Evolutionary conservation across 2,888 invertebrate species (phyloP).

Genomic region (Dryadula phaetusa): DNA sequence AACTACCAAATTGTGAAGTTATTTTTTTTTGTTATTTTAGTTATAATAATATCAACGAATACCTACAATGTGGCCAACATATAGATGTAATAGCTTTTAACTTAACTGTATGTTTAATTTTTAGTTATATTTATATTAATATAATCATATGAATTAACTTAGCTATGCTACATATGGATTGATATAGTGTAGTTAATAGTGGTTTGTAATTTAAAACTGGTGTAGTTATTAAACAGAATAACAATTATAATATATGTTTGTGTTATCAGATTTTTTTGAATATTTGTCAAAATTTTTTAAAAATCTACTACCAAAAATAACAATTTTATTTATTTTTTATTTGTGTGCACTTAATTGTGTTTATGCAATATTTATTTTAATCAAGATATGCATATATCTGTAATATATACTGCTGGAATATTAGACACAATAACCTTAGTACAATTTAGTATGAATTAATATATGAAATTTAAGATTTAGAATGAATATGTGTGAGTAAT

Average conservation of each 20-base stretch:
- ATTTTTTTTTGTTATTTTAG: conserved; percentile 15
- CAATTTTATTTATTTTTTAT: neutral
- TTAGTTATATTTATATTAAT: conserved; percentile 26
- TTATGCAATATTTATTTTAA: neutral
- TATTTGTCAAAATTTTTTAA: neutral
- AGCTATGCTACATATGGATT: conserved; percentile 28
- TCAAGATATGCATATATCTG: neutral
- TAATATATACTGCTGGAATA: neutral
- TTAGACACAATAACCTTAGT: conserved; percentile 13
- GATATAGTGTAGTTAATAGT: no score
- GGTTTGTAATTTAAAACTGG: neutral
- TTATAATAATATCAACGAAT: conserved; percentile 39
- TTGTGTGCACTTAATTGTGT: neutral
- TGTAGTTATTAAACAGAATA: neutral
- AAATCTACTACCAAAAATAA: neutral
- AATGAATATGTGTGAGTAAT: conserved; percentile 3
- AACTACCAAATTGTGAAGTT: conserved; percentile 15
- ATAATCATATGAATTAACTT: conserved; percentile 18
- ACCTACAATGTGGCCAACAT: conserved; percentile 43
- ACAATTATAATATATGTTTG: neutral
- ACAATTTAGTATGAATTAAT: conserved; percentile 17
- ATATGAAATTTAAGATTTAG: conserved; percentile 10
- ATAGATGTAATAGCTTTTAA: conserved; percentile 34
- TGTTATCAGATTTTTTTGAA: neutral
- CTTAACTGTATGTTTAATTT: conserved; percentile 12